Percentiles rank a stretch among this genome's conserved stretches.
Evolutionary conservation across 2,888 invertebrate species (phyloP).

Genomic region (Acanthosepion esculentum): DNA sequence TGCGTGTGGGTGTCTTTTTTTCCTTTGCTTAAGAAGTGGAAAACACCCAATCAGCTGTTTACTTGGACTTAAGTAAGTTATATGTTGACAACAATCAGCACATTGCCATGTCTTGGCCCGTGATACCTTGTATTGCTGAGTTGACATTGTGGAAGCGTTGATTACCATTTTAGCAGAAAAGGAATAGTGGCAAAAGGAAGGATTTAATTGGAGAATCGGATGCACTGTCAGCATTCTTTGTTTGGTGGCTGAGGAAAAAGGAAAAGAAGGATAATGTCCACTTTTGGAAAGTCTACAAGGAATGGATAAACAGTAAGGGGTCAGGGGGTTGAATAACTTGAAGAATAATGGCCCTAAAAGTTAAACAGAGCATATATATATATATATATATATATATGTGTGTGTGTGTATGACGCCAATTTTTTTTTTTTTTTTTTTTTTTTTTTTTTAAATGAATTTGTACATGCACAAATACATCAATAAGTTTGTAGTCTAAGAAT

Average conservation of each 20-base stretch:
- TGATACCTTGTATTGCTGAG: neutral
- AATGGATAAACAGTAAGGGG: neutral
- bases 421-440: too few relatives aligned
- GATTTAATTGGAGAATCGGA: neutral
- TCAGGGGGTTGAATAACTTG: neutral
- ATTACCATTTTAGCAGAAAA: conserved; percentile 13
- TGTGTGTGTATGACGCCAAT: neutral
- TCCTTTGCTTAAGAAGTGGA: neutral
- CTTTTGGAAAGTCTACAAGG: neutral
- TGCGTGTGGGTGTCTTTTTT: neutral
- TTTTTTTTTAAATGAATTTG: too few relatives aligned
- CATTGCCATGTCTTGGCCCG: neutral
- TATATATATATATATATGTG: neutral
- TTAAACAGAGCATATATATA: neutral
- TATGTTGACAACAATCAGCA: neutral
- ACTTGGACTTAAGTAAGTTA: neutral
- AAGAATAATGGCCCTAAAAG: neutral
- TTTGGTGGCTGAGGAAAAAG: neutral
- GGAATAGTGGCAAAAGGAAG: neutral
- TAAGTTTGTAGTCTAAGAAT: too few relatives aligned
- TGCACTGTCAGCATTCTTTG: neutral
- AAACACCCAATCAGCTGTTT: neutral
- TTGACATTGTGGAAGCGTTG: neutral
- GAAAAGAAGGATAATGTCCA: neutral
- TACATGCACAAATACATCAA: too few relatives aligned